Evolutionary conservation across 1,140 invertebrate species (phyloP), one percentile per base, ranked within the genome.

Genomic region (Cotesia chilonis): DNA sequence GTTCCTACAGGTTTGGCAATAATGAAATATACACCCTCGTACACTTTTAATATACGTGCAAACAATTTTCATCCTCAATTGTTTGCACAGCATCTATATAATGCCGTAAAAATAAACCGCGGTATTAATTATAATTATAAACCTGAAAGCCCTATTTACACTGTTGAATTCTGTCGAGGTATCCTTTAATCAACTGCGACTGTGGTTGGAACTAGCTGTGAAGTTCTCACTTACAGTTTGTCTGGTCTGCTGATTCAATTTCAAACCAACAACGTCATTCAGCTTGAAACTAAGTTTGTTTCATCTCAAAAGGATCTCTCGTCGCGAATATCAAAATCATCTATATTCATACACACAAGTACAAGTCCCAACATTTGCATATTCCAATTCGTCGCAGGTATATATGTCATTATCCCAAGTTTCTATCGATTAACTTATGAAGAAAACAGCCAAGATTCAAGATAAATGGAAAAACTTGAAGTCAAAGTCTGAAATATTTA

Each of bases 121-220:
- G 28, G n/a, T 57, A 57, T 57, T 20, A 47, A 57, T 57, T 57
- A 20, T 20, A 47, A 57, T 57, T 57, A 20, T 36, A 28, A 3
- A 55, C 12, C 17, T 55, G 12, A 55, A 55, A 68, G 28, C 52
- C 35, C 37, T 9, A 68, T 37, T 10, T 10, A 14, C n/a, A 14
- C 17, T 7, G 7, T 36, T 14, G 28, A 36, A 63, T 63, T 63
- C 28, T 12, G 28, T 14, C 20, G 54, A 41, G 37, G 64, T 28
- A 68, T 51, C 66, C 66, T 68, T 59, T 72, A 72, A 72, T 72
- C 70, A 72, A 67, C 70, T 35, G 47, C 63, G 51, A 72, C 67
- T 54, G 36, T 37, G 17, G 36, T 10, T 7, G 52, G 35, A 52
- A 68, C 14, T 20, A 20, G 10, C 20, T 55, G 66, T 55, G 66